Base-by-base conservation (phyloP, 2,888 invertebrate species). In the Pollenia amentaria region DNA sequence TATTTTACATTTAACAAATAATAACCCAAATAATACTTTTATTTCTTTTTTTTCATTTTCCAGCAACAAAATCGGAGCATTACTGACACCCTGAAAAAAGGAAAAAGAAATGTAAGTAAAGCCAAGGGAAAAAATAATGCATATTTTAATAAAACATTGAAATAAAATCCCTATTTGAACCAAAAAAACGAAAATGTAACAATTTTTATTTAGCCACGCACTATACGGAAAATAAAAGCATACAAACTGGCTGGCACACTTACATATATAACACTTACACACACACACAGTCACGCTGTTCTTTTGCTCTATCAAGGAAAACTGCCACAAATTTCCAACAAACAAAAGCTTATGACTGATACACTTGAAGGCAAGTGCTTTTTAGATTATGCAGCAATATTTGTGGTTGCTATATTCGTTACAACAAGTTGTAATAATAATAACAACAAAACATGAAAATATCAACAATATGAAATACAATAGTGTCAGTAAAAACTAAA, bases 281-380 rank as follows among this genome's bases (percentile, higher is more conserved):
- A 53, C 38, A 51, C 2, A 62, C 62, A 16, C 6, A 40, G 16
- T 2, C 3, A 62, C 16, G 14, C 16, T n/a, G n/a, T n/a, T n/a
- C n/a, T n/a, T n/a, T n/a, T n/a, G 3, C 38, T 48, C 29, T 1
- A n/a, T 42, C 11, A 18, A 46, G 48, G 14, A 67, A 48, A 29
- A 40, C 10, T 42, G n/a, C 11, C 3, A 42, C 8, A 1, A 62
- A 62, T 40, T 40, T 2, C n/a, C 11, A 29, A 55, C 29, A 53
- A 65, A 55, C 44, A 65, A 44, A 53, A 42, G 42, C 42, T 76
- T 64, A 64, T 29, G 29, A 77, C 55, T 76, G 64, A 76, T 64
- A 3, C 65, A 65, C 65, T 77, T 46, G 44, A 65, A 44, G 16
- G 62, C 48, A 76, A 65, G 44, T 29, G 53, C 48, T 73, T 42